phyloP scores from a whole-genome alignment of 2,113 vertebrate genomes.

The Corythornis vintsioides region DNA sequence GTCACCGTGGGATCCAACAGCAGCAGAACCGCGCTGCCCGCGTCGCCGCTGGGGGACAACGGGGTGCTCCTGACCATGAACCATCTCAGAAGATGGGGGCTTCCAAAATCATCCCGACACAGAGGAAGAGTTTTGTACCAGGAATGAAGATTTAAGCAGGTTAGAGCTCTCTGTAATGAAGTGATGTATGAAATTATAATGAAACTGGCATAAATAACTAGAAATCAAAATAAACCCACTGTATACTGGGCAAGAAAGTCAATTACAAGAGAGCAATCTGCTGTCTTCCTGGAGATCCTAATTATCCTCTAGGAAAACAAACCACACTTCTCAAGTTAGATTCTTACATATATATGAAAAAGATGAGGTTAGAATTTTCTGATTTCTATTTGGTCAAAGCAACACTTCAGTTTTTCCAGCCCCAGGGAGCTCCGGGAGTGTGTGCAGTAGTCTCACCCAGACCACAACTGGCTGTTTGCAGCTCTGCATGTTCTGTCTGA shows the following conservation, averaged over 20 bases:
- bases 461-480: background rate
- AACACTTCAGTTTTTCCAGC: background rate
- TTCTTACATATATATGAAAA: background rate
- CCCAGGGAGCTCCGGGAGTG: background rate
- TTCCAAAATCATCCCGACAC: background rate
- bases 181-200: background rate
- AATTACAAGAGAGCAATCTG: background rate
- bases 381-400: background rate
- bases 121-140: background rate
- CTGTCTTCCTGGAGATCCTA: background rate
- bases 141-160: background rate
- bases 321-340: background rate
- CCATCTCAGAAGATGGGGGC: too few relatives aligned
- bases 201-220: background rate
- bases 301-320: background rate
- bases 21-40: rapidly evolving
- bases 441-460: background rate
- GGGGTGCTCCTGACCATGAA: rapidly evolving
- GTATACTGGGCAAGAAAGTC: background rate
- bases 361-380: background rate
- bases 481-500: too few relatives aligned
- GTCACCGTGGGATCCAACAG: rapidly evolving
- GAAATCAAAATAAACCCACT: background rate
- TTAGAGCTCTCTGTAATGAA: background rate
- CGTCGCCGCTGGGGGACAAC: background rate